Evolutionary conservation across 1,140 invertebrate species (phyloP).

Genomic region (Coboldia fuscipes): DNA sequence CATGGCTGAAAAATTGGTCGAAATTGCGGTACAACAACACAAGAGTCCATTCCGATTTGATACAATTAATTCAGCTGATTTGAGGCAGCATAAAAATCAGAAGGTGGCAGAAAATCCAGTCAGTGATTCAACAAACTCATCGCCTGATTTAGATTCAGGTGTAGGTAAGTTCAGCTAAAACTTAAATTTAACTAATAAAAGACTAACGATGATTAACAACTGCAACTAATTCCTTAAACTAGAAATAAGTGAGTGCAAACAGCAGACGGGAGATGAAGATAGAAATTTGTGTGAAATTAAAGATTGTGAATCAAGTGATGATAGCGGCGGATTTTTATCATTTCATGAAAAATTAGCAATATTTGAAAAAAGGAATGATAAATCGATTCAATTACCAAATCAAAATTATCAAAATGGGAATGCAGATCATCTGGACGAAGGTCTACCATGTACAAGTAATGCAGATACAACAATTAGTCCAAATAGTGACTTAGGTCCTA

Average conservation of each 20-base stretch:
- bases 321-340: slow-evolving; percentile 7
- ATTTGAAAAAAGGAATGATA: slow-evolving; percentile 8
- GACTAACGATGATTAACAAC: too few relatives aligned
- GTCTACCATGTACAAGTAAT: slow-evolving; percentile 55
- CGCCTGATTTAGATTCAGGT: slow-evolving; percentile 2
- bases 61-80: slow-evolving; percentile 15
- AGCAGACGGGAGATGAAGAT: too few relatives aligned
- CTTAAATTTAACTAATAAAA: too few relatives aligned
- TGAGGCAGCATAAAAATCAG: neutral
- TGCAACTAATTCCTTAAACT: too few relatives aligned
- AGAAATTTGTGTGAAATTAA: too few relatives aligned
- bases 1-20: slow-evolving; percentile 19
- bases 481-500: slow-evolving; percentile 19
- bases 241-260: too few relatives aligned
- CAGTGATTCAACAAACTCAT: too few relatives aligned
- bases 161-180: too few relatives aligned
- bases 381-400: neutral
- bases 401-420: slow-evolving; percentile 26
- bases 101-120: neutral
- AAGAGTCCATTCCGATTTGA: slow-evolving; percentile 21
- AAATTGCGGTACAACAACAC: slow-evolving; percentile 16
- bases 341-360: slow-evolving; percentile 11
- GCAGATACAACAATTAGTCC: too few relatives aligned
- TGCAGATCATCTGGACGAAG: slow-evolving; percentile 67
- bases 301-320: too few relatives aligned